phyloP scores from a whole-genome alignment of 1,140 invertebrate genomes.

The Archivesica marissinica region DNA sequence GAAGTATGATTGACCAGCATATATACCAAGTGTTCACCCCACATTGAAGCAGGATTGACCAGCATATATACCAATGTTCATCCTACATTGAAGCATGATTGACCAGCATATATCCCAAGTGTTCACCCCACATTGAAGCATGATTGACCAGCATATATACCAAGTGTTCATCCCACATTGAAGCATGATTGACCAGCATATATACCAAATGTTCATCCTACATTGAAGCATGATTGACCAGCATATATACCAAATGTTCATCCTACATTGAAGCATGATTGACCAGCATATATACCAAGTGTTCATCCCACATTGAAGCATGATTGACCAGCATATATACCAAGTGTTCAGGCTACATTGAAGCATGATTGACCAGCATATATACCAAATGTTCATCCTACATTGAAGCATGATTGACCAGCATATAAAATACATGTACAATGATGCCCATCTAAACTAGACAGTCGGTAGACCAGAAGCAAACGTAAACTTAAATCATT shows the following conservation, averaged over 20 bases:
- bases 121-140: slow-evolving; percentile 1
- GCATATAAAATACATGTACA: not conserved
- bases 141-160: not conserved
- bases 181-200: slow-evolving; percentile 6
- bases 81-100: slow-evolving; percentile 15
- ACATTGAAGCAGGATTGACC: slow-evolving; percentile 13
- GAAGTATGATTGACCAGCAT: not conserved
- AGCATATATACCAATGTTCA: not conserved
- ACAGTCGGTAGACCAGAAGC: too few species aligned
- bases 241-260: not conserved
- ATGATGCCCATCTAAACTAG: too few species aligned
- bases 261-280: slow-evolving; percentile 15
- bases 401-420: slow-evolving; percentile 15
- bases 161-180: not conserved
- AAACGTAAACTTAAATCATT: too few species aligned
- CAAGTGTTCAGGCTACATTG: not conserved
- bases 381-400: not conserved
- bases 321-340: not conserved
- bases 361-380: slow-evolving; percentile 6
- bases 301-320: slow-evolving; percentile 5
- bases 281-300: not conserved
- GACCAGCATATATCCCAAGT: not conserved
- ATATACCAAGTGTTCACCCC: not conserved
- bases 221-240: slow-evolving; percentile 15
- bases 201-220: not conserved